Evolutionary conservation across 2,113 vertebrate genomes (phyloP).

Genomic region (Jaculus jaculus): DNA sequence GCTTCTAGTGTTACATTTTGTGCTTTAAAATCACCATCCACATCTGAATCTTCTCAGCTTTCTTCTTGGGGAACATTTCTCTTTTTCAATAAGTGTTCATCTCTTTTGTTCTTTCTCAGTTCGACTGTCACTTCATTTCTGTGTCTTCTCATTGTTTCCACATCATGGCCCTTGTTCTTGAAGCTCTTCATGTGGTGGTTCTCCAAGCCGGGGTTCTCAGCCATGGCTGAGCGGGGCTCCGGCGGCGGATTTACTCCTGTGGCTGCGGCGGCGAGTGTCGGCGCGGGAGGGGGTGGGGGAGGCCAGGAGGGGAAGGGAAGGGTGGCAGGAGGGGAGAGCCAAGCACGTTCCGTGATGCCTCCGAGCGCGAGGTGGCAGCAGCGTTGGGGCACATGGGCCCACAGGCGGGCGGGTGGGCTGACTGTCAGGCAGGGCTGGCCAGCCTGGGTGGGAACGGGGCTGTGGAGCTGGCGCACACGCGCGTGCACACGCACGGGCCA

Average conservation of each 20-base stretch:
- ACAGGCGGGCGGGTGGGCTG: background rate
- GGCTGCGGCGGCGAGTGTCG: slow-evolving; percentile 67
- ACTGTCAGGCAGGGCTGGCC: background rate
- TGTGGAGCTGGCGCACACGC: background rate
- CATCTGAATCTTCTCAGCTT: slow-evolving; percentile 98
- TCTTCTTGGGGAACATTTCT: slow-evolving; percentile 98
- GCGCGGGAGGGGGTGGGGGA: slow-evolving; percentile 64
- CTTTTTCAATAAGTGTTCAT: slow-evolving; percentile 99
- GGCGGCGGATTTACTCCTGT: slow-evolving; percentile 72
- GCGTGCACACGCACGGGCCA: background rate
- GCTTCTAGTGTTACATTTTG: slow-evolving; percentile 99
- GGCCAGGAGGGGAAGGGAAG: slow-evolving; percentile 1
- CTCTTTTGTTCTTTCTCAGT: slow-evolving; percentile 98
- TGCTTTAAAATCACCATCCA: slow-evolving; percentile 99
- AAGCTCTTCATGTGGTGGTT: slow-evolving; percentile 99
- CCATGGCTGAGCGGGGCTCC: slow-evolving; percentile 88
- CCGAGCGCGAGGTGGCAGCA: slow-evolving; percentile 77
- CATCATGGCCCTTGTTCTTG: slow-evolving; percentile 98
- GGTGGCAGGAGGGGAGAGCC: background rate
- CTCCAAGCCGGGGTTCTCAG: slow-evolving; percentile 95
- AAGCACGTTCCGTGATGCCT: slow-evolving; percentile 78
- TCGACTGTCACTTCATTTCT: slow-evolving; percentile 99
- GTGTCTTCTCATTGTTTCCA: slow-evolving; percentile 99
- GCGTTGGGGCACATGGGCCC: slow-evolving; percentile 49
- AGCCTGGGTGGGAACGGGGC: background rate